Conservation (phyloP, 37 sponge, comb jelly and placozoan species). For the Aplysina aerophoba region DNA sequence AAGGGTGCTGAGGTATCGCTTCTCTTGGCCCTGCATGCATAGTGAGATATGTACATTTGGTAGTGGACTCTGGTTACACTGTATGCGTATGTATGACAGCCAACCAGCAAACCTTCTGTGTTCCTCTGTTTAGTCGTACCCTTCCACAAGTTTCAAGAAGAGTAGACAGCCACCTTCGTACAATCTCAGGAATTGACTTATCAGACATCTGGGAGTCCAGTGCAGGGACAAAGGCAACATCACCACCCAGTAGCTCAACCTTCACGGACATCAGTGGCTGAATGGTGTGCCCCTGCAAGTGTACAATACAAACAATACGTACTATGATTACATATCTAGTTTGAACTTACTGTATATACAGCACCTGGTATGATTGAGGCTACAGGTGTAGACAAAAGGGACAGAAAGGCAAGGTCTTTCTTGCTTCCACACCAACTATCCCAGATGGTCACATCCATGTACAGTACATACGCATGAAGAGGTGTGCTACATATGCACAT, state of each 20-base stretch:
- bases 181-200: constrained; percentile 59
- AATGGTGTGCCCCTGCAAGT: constrained; percentile 54
- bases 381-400: neutral
- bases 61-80: no score
- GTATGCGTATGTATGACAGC: no score
- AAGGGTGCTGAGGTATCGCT: no score
- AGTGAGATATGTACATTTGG: no score
- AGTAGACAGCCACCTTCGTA: constrained; percentile 5
- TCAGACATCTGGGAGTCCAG: constrained; percentile 47
- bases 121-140: neutral
- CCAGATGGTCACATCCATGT: no score
- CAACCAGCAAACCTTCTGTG: neutral
- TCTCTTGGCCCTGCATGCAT: no score
- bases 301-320: no score
- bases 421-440: neutral
- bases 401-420: neutral
- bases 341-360: no score
- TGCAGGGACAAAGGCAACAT: constrained; percentile 67
- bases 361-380: neutral
- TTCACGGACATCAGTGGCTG: constrained; percentile 66
- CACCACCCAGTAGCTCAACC: constrained; percentile 60
- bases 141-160: neutral
- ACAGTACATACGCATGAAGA: no score
- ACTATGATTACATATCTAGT: no score
- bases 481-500: no score